phyloP scores from a whole-genome alignment of 2,797 vertebrate genomes.

The Yasuhikotakia modesta region DNA sequence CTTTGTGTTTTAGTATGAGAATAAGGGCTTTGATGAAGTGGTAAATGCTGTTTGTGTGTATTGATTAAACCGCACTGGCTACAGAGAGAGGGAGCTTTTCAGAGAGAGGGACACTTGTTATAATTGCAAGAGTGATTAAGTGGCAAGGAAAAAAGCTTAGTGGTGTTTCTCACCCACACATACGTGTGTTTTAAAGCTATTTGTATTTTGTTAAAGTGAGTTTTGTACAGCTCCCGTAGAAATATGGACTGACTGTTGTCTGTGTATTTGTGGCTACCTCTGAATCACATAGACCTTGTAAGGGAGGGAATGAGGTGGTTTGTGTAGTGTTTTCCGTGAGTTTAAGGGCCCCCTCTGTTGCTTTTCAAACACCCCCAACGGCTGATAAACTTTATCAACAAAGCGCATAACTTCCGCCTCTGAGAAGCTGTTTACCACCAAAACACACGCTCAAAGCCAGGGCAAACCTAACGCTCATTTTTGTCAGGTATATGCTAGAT shows the following conservation, averaged over 20 bases:
- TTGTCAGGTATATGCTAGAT: background rate
- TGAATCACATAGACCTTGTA: background rate
- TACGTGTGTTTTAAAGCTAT: background rate
- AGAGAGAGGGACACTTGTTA: background rate
- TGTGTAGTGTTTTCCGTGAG: constrained; percentile 45
- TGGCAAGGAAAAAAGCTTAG: background rate
- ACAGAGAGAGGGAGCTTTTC: constrained; percentile 12
- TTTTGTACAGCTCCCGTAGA: background rate
- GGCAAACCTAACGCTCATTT: background rate
- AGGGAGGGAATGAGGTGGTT: constrained; percentile 21
- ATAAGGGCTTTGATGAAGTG: constrained; percentile 20
- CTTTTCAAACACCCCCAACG: constrained; percentile 65
- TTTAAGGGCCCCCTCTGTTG: constrained; percentile 66
- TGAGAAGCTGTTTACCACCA: constrained; percentile 70
- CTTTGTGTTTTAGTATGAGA: background rate
- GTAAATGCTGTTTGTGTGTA: background rate
- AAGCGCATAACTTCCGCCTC: constrained; percentile 69
- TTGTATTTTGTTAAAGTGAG: background rate
- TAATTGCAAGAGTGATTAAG: constrained; percentile 2
- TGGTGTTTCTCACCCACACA: background rate
- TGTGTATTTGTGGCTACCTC: constrained; percentile 1
- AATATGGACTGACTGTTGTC: constrained; percentile 1
- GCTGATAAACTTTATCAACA: constrained; percentile 82
- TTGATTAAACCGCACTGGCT: constrained; percentile 24
- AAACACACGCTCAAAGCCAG: constrained; percentile 3